These are phyloP conservation scores for Onychomys leucogaster DNA, from an alignment of 2,797 vertebrate species.

Conservation along the genomic window DNA sequence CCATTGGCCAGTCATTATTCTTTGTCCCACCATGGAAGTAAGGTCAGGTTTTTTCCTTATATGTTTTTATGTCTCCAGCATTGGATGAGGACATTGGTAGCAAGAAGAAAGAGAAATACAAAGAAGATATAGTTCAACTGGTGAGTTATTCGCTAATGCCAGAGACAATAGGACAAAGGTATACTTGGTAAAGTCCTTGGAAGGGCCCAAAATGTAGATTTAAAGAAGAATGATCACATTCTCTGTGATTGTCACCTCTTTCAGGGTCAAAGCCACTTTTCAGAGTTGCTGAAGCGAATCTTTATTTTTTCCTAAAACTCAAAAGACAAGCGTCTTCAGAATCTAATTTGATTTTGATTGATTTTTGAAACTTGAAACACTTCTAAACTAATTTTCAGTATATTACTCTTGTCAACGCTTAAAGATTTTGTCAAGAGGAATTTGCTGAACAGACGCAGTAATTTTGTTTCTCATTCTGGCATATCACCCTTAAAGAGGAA, in stretches of 20 bases:
- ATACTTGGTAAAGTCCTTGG: background rate
- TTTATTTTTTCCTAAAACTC: slow-evolving; percentile 89
- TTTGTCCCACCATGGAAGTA: background rate
- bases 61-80: background rate
- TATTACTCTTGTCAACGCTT: slow-evolving; percentile 91
- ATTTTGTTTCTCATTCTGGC: slow-evolving; percentile 89
- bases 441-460: slow-evolving; percentile 91
- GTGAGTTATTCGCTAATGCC: slow-evolving; percentile 38
- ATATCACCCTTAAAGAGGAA: slow-evolving; percentile 87
- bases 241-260: slow-evolving; percentile 58
- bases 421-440: slow-evolving; percentile 91
- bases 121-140: slow-evolving; percentile 61
- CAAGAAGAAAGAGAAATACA: background rate
- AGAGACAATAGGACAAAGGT: background rate
- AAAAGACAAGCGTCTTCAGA: slow-evolving; percentile 88
- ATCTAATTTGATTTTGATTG: slow-evolving; percentile 91
- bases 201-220: background rate
- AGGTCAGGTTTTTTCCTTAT: background rate
- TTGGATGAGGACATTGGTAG: background rate
- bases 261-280: slow-evolving; percentile 73
- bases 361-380: slow-evolving; percentile 91
- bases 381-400: slow-evolving; percentile 92
- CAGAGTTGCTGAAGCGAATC: slow-evolving; percentile 82
- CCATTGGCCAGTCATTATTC: background rate
- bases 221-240: slow-evolving; percentile 53